Percentiles rank a stretch among this genome's conserved stretches.
These are phyloP conservation scores for Gopherus flavomarginatus DNA, from an alignment of 2,113 vertebrate genomes.

Conservation along the genomic window DNA sequence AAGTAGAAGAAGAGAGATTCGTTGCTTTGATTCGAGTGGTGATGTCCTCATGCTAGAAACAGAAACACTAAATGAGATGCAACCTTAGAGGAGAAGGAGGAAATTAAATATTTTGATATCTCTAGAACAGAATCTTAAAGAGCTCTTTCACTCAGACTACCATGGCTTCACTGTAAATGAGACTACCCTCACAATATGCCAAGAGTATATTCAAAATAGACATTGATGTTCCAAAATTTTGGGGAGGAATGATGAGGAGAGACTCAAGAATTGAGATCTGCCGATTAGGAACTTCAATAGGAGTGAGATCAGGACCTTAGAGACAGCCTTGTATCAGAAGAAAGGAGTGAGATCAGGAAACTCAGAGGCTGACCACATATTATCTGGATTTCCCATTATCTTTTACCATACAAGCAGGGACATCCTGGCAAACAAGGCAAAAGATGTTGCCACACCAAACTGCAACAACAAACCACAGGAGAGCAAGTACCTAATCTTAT, in stretches of 20 bases:
- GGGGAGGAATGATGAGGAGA: not conserved
- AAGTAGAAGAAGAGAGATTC: not conserved
- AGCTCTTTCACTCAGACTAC: not conserved
- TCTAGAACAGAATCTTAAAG: not conserved
- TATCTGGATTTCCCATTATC: not conserved
- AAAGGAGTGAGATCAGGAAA: not conserved
- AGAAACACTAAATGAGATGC: not conserved
- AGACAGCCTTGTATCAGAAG: not conserved
- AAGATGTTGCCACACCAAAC: rapidly evolving
- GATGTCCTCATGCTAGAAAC: not conserved
- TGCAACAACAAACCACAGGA: not conserved
- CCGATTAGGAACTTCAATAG: not conserved
- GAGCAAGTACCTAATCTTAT: not conserved
- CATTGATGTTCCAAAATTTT: not conserved
- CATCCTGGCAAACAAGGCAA: not conserved
- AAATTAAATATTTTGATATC: not conserved
- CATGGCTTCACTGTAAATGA: not conserved
- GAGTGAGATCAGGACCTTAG: not conserved
- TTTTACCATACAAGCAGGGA: not conserved
- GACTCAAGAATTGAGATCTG: not conserved
- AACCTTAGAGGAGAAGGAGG: not conserved
- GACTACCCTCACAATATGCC: not conserved
- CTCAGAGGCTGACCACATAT: not conserved
- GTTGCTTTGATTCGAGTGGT: not conserved
- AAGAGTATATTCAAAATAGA: not conserved